phyloP scores from a whole-genome alignment of 2,113 vertebrate species.

The Barnardius zonarius region DNA sequence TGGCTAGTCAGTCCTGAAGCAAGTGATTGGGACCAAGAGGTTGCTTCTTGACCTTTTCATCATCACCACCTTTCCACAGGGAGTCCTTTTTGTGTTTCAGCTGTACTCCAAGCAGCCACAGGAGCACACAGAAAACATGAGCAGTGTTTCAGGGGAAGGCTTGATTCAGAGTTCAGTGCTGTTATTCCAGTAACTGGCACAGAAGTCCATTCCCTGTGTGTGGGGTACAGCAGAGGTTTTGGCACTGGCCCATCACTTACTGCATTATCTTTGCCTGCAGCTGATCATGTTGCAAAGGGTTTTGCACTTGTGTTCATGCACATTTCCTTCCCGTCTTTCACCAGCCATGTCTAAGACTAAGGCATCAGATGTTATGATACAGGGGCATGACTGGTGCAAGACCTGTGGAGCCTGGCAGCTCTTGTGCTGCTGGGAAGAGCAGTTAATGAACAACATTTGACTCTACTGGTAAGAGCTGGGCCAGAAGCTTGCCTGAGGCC shows the following conservation, averaged over 20 bases:
- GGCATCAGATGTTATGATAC: background rate
- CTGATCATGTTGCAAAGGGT: background rate
- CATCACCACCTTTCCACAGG: background rate
- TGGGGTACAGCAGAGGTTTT: background rate
- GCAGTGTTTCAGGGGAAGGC: background rate
- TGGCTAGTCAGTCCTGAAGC: background rate
- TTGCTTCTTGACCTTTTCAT: background rate
- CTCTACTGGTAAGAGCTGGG: background rate
- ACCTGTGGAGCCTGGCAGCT: background rate
- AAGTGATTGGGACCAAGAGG: background rate
- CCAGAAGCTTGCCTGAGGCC: background rate
- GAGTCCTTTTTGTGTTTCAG: background rate
- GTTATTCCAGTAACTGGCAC: background rate
- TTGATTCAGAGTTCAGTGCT: background rate
- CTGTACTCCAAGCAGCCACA: background rate
- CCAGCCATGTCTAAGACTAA: background rate
- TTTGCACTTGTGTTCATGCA: background rate
- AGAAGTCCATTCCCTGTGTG: background rate
- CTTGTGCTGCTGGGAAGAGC: background rate
- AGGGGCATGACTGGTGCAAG: background rate
- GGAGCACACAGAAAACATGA: background rate
- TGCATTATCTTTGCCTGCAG: background rate
- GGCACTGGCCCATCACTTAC: background rate
- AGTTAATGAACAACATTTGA: background rate
- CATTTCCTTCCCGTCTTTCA: background rate